These are phyloP conservation scores for Perizoma affinitatum DNA, from an alignment of 2,888 invertebrate genomes.

Conservation along the genomic window DNA sequence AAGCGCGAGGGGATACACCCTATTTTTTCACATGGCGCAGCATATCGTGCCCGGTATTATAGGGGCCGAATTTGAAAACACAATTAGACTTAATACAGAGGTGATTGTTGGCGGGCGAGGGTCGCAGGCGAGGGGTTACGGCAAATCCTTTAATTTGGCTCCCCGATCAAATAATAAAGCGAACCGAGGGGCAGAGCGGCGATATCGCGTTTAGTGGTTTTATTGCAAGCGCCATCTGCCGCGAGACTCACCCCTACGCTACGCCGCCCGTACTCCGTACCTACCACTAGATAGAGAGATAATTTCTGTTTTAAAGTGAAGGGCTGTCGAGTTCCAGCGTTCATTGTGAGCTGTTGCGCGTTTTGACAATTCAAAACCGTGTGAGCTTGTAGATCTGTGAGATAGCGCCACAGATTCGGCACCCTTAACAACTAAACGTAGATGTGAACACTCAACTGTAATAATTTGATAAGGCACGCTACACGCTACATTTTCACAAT, in stretches of 20 bases:
- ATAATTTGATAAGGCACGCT: conserved; percentile 68
- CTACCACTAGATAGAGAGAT: conserved; percentile 73
- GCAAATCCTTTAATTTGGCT: conserved; percentile 84
- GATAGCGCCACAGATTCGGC: conserved; percentile 70
- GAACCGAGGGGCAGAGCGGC: conserved; percentile 73
- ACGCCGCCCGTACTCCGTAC: conserved; percentile 33
- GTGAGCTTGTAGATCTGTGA: conserved; percentile 60
- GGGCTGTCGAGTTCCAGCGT: conserved; percentile 61
- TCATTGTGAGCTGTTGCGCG: conserved; percentile 73
- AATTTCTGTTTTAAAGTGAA: conserved; percentile 76
- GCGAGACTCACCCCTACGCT: conserved; percentile 62
- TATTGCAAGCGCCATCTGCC: conserved; percentile 84
- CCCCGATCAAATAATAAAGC: conserved; percentile 84
- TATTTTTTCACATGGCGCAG: conserved; percentile 75
- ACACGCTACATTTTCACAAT: conserved; percentile 19
- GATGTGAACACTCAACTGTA: conserved; percentile 59
- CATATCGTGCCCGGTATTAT: conserved; percentile 67
- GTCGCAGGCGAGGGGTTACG: conserved; percentile 77
- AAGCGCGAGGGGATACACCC: conserved; percentile 71
- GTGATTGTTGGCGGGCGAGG: conserved; percentile 82
- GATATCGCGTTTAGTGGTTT: conserved; percentile 84
- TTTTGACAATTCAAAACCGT: conserved; percentile 72
- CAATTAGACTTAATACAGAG: conserved; percentile 85
- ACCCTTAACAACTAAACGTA: conserved; percentile 64
- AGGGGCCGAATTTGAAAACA: conserved; percentile 83